Evolutionary conservation across 1,140 invertebrate genomes (phyloP).

Genomic region (Drosophila kohkoa): DNA sequence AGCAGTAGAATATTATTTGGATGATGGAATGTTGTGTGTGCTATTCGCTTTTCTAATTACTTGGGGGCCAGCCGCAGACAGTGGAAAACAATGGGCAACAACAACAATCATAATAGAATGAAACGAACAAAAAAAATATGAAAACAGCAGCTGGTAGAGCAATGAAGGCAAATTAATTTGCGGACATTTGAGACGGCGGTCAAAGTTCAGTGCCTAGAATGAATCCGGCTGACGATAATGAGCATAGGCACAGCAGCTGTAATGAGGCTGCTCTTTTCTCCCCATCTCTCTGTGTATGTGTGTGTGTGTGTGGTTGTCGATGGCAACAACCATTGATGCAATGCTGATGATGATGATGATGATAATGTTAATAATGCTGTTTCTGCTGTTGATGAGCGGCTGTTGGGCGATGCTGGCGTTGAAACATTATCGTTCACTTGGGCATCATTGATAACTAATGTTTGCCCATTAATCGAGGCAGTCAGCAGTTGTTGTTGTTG

Average conservation of each 20-base stretch:
- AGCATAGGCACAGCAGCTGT: conserved; percentile 30
- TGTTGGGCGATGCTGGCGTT: conserved; percentile 22
- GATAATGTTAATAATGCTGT: conserved; percentile 26
- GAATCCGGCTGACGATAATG: conserved; percentile 35
- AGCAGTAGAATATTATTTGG: not conserved
- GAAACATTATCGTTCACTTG: conserved; percentile 72
- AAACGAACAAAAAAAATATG: conserved; percentile 1
- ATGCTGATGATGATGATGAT: conserved; percentile 54
- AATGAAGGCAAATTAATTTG: conserved; percentile 57
- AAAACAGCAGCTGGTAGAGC: conserved; percentile 25
- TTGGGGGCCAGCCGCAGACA: conserved; percentile 2
- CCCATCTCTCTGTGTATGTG: not conserved
- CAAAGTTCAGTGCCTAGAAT: conserved; percentile 45
- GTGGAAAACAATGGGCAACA: conserved; percentile 6
- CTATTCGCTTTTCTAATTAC: conserved; percentile 13
- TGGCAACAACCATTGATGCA: conserved; percentile 21
- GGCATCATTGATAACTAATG: conserved; percentile 78
- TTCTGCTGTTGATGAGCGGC: conserved; percentile 17
- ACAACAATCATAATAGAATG: not conserved
- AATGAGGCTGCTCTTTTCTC: conserved; percentile 26
- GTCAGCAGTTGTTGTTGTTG: conserved; percentile 29
- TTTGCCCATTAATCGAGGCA: conserved; percentile 68
- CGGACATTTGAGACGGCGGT: conserved; percentile 46
- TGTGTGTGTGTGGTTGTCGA: conserved; percentile 1
- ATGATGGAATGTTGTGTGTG: not conserved